Conservation (phyloP, 2,113 vertebrate species). For the Chloebia gouldiae region DNA sequence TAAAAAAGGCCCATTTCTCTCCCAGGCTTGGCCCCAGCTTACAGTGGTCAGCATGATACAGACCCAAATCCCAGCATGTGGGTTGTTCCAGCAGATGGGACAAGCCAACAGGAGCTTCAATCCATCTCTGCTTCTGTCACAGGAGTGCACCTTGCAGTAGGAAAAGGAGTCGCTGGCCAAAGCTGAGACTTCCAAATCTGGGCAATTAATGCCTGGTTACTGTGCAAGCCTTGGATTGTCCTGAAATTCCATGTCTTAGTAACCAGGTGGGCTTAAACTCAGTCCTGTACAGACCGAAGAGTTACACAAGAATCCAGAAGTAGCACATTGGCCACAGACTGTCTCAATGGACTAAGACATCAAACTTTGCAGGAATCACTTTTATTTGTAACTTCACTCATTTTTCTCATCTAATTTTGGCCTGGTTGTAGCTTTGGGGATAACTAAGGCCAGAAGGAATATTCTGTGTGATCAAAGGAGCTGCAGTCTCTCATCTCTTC, state of each 20-base stretch:
- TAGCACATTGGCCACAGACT: neutral
- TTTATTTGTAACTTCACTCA: neutral
- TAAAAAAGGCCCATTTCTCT: neutral
- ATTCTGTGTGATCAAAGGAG: neutral
- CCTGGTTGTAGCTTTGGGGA: neutral
- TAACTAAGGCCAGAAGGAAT: neutral
- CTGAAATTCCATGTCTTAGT: neutral
- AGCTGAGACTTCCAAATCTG: neutral
- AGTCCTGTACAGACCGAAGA: neutral
- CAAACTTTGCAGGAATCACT: neutral
- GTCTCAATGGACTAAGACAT: neutral
- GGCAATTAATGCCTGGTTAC: neutral
- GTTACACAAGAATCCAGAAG: neutral
- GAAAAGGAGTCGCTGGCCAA: neutral
- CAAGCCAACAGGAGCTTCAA: neutral
- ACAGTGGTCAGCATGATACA: neutral
- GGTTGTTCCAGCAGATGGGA: neutral
- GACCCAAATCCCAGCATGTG: accelerated
- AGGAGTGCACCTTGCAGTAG: neutral
- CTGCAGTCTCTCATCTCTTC: neutral
- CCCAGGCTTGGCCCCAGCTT: neutral
- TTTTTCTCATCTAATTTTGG: neutral
- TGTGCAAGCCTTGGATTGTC: neutral
- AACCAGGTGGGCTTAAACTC: neutral
- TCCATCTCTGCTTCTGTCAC: neutral